Conservation (phyloP, 2,113 vertebrate species). For the Phyllostomus hastatus region DNA sequence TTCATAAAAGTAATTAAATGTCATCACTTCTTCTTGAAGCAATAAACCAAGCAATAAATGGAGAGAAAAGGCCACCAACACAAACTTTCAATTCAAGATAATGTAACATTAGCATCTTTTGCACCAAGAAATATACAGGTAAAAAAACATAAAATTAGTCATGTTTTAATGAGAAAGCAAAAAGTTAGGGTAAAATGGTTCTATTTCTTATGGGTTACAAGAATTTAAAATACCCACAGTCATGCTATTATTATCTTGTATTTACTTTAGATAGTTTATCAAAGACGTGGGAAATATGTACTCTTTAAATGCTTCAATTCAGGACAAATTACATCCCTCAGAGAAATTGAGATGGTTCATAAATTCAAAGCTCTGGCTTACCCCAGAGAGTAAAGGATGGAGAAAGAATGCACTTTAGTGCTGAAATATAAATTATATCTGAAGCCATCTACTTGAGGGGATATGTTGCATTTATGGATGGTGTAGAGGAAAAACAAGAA, state of each 20-base stretch:
- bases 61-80: slow-evolving; percentile 12
- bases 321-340: not conserved
- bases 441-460: not conserved
- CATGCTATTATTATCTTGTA: not conserved
- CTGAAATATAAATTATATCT: slow-evolving; percentile 28
- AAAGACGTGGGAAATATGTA: not conserved
- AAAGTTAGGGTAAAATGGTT: not conserved
- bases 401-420: not conserved
- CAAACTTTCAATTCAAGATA: slow-evolving; percentile 48
- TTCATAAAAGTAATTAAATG: slow-evolving; percentile 78
- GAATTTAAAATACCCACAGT: slow-evolving; percentile 26
- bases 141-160: slow-evolving; percentile 52
- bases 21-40: slow-evolving; percentile 59
- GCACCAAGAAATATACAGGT: slow-evolving; percentile 50
- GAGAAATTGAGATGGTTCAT: not conserved
- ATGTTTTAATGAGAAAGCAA: slow-evolving; percentile 9
- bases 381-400: not conserved
- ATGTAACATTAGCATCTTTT: slow-evolving; percentile 56
- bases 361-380: slow-evolving; percentile 28
- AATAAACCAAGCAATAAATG: slow-evolving; percentile 71
- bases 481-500: not conserved
- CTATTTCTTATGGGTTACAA: slow-evolving; percentile 13
- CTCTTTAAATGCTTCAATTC: slow-evolving; percentile 32
- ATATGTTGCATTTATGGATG: not conserved
- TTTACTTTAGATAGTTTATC: slow-evolving; percentile 21